Base-by-base conservation (phyloP, 2,797 vertebrate species). In the Podarcis siculus region DNA sequence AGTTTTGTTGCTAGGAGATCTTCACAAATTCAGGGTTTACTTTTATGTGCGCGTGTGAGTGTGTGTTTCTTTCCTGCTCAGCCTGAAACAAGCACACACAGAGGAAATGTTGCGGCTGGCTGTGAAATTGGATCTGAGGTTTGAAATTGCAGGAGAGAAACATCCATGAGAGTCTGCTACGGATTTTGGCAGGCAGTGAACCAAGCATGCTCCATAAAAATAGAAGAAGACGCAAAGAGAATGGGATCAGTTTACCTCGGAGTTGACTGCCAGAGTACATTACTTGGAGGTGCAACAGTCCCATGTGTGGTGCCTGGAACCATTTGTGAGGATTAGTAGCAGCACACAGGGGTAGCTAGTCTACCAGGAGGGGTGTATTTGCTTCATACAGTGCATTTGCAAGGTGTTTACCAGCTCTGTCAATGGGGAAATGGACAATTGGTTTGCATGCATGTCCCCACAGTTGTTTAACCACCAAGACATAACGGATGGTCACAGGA, bases 101-200 rank as follows among this genome's bases (percentile, higher is more conserved):
- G 55, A 80, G 27, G 83, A 69, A 83, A 80, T 58, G 73, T 66
- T 78, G 39, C 83, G 85, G 61, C 84, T 86, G 92, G 45, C 81
- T 90, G 86, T 37, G 73, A 89, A 89, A 78, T 19, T 79, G 39
- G 8, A 66, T 30, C 76, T 80, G 32, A 71, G 92, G 86, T 90
- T 85, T 71, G 80, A 32, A 89, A 93, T 76, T 86, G 61, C 21
- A 19, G 2, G 35, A 87, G 25, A 83, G 55, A 91, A 85, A 83
- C 79, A 88, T 89, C 35, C 19, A 87, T 42, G 79, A 32, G 5
- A 49, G 82, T 89, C 90, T 32, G 69, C 76, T 89, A 61, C 79
- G 83, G 49, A 88, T 82, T 86, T 80, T 76, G 71, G 83, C 82
- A 87, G n/a, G 30, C 49, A 37, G 49, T 79, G 88, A 72, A 79